Evolutionary conservation across 2,888 invertebrate genomes (phyloP).

Genomic region (Mesorhabditis spiculigera): DNA sequence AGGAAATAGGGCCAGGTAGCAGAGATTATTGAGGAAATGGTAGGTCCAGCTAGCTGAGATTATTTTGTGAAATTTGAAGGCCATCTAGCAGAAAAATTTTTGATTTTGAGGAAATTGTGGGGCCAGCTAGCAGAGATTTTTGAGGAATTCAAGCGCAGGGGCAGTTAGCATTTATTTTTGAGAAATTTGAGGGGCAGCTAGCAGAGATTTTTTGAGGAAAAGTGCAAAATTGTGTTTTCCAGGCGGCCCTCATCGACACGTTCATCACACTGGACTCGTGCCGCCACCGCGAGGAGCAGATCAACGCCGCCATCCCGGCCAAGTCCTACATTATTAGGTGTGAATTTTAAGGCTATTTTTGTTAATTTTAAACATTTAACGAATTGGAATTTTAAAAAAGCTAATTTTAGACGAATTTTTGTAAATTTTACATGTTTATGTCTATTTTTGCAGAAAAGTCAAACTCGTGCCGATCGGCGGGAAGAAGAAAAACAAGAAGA

Average conservation of each 20-base stretch:
- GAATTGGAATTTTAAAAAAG: no score
- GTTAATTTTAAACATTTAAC: no score
- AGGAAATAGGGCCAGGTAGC: not conserved
- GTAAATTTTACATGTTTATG: no score
- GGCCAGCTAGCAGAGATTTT: not conserved
- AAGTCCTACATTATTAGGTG: no score
- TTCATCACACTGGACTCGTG: not conserved
- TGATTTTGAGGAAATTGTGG: not conserved
- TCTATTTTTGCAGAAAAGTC: no score
- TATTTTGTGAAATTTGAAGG: not conserved
- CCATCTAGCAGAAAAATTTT: no score
- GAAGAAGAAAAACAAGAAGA: no score
- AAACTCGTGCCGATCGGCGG: no score
- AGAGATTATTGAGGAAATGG: not conserved
- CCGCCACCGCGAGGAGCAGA: not conserved
- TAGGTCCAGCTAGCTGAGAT: not conserved
- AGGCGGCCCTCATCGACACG: conserved; percentile 5
- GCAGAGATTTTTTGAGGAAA: not conserved
- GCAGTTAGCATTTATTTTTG: not conserved
- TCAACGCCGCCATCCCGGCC: not conserved
- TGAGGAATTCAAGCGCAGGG: not conserved
- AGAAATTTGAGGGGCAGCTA: not conserved
- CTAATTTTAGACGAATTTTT: no score
- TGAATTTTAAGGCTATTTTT: no score
- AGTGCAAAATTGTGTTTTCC: not conserved